Evolutionary conservation across 2,888 invertebrate species (phyloP).

Genomic region (Chymomyza fuscimana): DNA sequence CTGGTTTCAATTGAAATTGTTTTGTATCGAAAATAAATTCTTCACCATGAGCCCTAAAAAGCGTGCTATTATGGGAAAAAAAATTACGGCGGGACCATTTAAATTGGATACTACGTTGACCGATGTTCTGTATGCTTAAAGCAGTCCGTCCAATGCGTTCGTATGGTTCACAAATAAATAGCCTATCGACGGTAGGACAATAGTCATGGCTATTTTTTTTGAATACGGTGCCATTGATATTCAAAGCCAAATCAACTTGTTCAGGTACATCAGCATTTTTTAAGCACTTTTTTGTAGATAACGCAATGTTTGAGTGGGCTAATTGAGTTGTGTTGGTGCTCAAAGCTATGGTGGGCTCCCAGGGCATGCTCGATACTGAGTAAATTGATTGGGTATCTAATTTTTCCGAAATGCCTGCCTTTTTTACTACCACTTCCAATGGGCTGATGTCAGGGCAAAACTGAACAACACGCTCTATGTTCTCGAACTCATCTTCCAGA

Average conservation of each 20-base stretch:
- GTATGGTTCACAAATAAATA: constrained; percentile 65
- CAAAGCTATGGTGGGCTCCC: too few species aligned
- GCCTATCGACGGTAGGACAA: constrained; percentile 47
- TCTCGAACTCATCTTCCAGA: constrained; percentile 27
- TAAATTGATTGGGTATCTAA: not conserved
- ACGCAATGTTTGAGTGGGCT: too few species aligned
- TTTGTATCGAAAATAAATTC: constrained; percentile 66
- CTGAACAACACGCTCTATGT: constrained; percentile 46
- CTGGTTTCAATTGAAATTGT: constrained; percentile 54
- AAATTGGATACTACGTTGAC: constrained; percentile 44
- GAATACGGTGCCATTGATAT: constrained; percentile 50
- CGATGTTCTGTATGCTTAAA: constrained; percentile 66
- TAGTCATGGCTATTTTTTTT: constrained; percentile 33
- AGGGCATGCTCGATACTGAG: not conserved
- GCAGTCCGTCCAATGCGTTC: constrained; percentile 52
- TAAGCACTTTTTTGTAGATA: not conserved
- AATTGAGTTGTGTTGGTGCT: too few species aligned
- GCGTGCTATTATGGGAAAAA: constrained; percentile 48
- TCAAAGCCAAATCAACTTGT: constrained; percentile 12
- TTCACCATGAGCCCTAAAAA: constrained; percentile 39
- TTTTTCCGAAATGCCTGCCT: not conserved
- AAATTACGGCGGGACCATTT: constrained; percentile 52
- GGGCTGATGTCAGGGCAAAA: constrained; percentile 49
- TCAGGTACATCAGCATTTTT: not conserved
- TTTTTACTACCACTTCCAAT: constrained; percentile 47